Conservation (phyloP, 2,888 invertebrate species). For the Pharmacophagus antenor region DNA sequence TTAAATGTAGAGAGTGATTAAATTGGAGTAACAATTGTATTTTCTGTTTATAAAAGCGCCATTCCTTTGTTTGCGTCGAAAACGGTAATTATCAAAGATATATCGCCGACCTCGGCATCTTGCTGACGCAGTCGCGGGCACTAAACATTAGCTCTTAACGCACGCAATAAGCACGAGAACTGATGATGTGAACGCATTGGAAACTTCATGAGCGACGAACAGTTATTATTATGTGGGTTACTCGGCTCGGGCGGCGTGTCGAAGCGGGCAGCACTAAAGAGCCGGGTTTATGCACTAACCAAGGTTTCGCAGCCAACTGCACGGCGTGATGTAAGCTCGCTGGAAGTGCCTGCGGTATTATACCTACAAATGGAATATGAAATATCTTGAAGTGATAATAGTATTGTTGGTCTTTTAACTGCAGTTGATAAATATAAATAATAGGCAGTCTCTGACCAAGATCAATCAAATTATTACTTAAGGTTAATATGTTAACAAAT, state of each 20-base stretch:
- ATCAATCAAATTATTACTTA: no score
- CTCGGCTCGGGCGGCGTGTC: slow-evolving; percentile 38
- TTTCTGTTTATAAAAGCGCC: no score
- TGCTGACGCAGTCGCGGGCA: neutral
- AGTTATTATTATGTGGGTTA: slow-evolving; percentile 54
- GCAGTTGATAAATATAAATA: no score
- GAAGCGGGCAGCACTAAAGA: slow-evolving; percentile 42
- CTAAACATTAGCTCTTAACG: slow-evolving; percentile 15
- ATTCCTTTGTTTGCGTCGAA: neutral
- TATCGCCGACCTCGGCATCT: no score
- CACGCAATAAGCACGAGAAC: slow-evolving; percentile 36
- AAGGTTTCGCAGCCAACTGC: slow-evolving; percentile 41
- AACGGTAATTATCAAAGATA: no score
- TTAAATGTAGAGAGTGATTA: no score
- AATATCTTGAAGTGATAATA: neutral
- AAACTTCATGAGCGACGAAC: slow-evolving; percentile 32
- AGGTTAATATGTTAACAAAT: no score
- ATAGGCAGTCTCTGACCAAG: no score
- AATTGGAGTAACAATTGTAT: no score
- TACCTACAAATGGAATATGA: neutral
- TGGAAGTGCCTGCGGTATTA: slow-evolving; percentile 22
- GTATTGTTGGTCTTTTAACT: no score
- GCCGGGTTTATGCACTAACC: slow-evolving; percentile 44
- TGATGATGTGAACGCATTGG: slow-evolving; percentile 33
- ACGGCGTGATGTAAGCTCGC: slow-evolving; percentile 28